phyloP scores from a whole-genome alignment of 1,140 invertebrate species.

The Dinoponera quadriceps region DNA sequence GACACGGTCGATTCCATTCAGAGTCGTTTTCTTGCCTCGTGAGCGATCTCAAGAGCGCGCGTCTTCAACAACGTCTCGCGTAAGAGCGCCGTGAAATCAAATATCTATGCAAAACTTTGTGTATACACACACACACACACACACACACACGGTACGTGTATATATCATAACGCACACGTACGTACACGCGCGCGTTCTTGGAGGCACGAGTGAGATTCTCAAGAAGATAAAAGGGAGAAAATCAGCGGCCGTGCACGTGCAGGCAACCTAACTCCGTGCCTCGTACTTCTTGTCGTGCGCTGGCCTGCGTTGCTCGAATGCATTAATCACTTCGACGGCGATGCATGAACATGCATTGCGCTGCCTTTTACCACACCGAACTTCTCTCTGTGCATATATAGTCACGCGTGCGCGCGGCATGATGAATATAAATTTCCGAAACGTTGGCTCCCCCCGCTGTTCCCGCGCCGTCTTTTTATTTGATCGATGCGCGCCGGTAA shows the following conservation, averaged over 20 bases:
- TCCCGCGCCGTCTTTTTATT: too few relatives aligned
- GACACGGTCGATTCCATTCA: slow-evolving; percentile 40
- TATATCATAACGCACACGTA: slow-evolving; percentile 34
- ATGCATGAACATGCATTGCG: slow-evolving; percentile 66
- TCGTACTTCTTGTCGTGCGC: slow-evolving; percentile 77
- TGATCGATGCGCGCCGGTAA: too few relatives aligned
- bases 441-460: background rate
- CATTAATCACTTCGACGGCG: slow-evolving; percentile 75
- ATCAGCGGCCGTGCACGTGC: slow-evolving; percentile 80
- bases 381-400: slow-evolving; percentile 42
- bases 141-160: background rate
- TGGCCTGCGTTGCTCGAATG: slow-evolving; percentile 75
- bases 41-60: slow-evolving; percentile 63
- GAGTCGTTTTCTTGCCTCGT: slow-evolving; percentile 63
- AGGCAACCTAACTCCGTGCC: slow-evolving; percentile 68
- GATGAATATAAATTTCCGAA: slow-evolving; percentile 49
- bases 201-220: slow-evolving; percentile 72
- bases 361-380: slow-evolving; percentile 40
- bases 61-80: slow-evolving; percentile 77
- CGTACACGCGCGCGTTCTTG: slow-evolving; percentile 3
- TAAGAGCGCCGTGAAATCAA: slow-evolving; percentile 75
- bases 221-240: slow-evolving; percentile 79
- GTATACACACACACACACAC: background rate
- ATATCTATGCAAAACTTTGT: slow-evolving; percentile 61
- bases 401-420: slow-evolving; percentile 66